Base-by-base conservation (phyloP, 92 coral and sea anemone genomes). In the Phenganax marumi region DNA sequence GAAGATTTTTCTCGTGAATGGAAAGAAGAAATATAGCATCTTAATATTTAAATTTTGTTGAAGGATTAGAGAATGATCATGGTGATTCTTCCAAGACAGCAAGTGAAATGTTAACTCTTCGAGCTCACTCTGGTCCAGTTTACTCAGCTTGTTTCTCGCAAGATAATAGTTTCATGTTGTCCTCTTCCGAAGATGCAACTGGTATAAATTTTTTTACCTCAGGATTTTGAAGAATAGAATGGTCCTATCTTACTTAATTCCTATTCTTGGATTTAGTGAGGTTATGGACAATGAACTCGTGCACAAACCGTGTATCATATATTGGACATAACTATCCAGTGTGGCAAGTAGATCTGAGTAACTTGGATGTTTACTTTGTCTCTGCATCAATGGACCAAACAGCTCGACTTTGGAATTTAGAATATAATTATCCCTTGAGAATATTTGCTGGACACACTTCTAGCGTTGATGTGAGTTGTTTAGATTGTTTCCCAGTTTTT, bases 371-470 rank as follows among this genome's bases (percentile, higher is more conserved):
- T 68, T 96, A 96, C 92, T 96, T 96, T 84, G 99, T 91, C 49
- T 92, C 93, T 76, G 90, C 96, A n/a, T 96, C 99, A 80, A 97
- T 92, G 87, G 99, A 96, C 86, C 91, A 89, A 81, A 89, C 99
- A 81, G 99, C 97, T 51, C 86, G 97, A 54, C 89, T 96, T n/a
- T 96, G 99, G 99, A 92, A 92, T 65, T 68, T 92, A 12, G 99
- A 96, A 82, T 90, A 91, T 68, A 96, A 91, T 70, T 96, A 89
- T 84, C 99, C 99, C 23, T 75, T 96, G 73, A 80, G 97, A 69
- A 88, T 96, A 51, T 96, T 96, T 75, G 95, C 97, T 10, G 99
- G 99, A 1, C 99, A 96, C 75, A 86, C 91, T 12, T 91, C 93
- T n/a, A 97, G 93, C 80, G 99, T 92, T 0, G 96, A 96, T 64